Evolutionary conservation across 1,140 invertebrate species (phyloP).

Genomic region (Ceratoteleas bidentatus): DNA sequence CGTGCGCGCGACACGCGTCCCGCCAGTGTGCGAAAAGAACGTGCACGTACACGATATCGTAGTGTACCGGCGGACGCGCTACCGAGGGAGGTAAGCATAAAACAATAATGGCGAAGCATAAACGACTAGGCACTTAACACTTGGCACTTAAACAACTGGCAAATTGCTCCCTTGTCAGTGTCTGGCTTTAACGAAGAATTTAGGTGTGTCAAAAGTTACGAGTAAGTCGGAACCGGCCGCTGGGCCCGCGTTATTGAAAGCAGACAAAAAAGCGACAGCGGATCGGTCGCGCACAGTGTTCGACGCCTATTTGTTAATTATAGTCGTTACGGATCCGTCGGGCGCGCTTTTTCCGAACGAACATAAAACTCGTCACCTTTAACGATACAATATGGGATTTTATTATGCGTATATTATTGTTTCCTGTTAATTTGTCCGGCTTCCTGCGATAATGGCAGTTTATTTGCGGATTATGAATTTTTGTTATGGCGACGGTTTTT

Average conservation of each 20-base stretch:
- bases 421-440: slow-evolving; percentile 63
- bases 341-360: slow-evolving; percentile 29
- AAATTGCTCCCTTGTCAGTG: slow-evolving; percentile 81
- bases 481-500: slow-evolving; percentile 43
- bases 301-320: slow-evolving; percentile 51
- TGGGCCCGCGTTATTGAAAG: slow-evolving; percentile 36
- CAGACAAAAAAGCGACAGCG: slow-evolving; percentile 22
- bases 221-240: slow-evolving; percentile 66
- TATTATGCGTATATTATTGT: slow-evolving; percentile 67
- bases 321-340: slow-evolving; percentile 34
- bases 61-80: slow-evolving; percentile 27
- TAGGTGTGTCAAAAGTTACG: slow-evolving; percentile 77
- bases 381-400: slow-evolving; percentile 51
- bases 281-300: slow-evolving; percentile 16
- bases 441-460: slow-evolving; percentile 56
- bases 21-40: slow-evolving; percentile 26
- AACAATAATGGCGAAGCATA: slow-evolving; percentile 82
- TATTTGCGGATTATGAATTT: slow-evolving; percentile 42
- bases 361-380: slow-evolving; percentile 47
- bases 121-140: slow-evolving; percentile 82
- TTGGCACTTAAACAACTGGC: slow-evolving; percentile 82
- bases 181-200: slow-evolving; percentile 78
- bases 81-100: slow-evolving; percentile 78
- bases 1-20: slow-evolving; percentile 6
- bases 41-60: slow-evolving; percentile 26